Evolutionary conservation across 2,113 vertebrate genomes (phyloP).

Genomic region (Raja brachyura): DNA sequence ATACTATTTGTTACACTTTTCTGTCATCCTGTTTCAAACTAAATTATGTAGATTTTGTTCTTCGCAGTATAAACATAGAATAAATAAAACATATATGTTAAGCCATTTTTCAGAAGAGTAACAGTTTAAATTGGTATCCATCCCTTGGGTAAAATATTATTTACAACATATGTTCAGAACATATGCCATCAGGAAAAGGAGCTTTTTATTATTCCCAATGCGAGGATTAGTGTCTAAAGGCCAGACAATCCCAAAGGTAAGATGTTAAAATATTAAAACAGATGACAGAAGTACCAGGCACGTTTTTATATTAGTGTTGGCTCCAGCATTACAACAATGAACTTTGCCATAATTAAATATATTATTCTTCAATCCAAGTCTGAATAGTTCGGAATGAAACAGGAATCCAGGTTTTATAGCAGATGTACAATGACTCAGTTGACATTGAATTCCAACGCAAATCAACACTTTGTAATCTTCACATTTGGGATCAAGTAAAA

Average conservation of each 20-base stretch:
- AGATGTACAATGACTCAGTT: neutral
- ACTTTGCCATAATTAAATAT: neutral
- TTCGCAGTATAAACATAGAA: neutral
- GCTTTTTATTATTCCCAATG: conserved; percentile 8
- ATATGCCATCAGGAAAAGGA: conserved; percentile 24
- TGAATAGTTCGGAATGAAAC: neutral
- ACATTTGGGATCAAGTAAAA: neutral
- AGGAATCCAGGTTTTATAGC: neutral
- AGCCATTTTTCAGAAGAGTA: neutral
- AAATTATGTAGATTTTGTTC: neutral
- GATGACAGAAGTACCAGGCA: neutral
- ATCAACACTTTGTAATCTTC: neutral
- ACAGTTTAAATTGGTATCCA: neutral
- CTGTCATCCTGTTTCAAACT: too few species aligned
- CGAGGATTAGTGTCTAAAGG: neutral
- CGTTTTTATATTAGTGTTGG: neutral
- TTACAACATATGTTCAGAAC: conserved; percentile 28
- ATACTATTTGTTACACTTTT: too few species aligned
- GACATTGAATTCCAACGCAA: neutral
- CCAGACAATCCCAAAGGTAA: conserved; percentile 25
- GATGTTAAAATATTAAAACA: conserved; percentile 31
- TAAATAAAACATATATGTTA: neutral
- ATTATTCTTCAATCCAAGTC: neutral
- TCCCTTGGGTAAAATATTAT: conserved; percentile 32
- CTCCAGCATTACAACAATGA: neutral